Percentiles rank a stretch among this genome's conserved stretches.
Conservation (phyloP, 1,140 invertebrate species). For the Drosophila mayri region DNA sequence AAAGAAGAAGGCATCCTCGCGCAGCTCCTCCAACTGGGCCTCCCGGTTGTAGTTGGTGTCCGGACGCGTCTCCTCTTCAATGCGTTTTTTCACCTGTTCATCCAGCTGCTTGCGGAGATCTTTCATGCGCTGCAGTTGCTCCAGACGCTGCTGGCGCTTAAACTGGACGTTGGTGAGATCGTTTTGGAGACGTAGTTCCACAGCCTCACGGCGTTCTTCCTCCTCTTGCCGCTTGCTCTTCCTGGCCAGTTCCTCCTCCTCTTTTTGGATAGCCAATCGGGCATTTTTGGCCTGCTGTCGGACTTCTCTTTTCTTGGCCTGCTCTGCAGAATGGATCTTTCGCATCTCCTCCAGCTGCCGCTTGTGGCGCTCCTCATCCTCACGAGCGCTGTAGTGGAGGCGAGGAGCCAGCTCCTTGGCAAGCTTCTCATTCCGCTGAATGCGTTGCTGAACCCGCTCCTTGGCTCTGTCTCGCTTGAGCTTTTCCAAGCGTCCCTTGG, state of each 20-base stretch:
- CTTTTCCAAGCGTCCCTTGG: constrained; percentile 58
- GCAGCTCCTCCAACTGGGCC: constrained; percentile 62
- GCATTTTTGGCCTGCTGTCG: constrained; percentile 41
- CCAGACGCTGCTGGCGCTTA: constrained; percentile 54
- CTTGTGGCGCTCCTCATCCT: constrained; percentile 58
- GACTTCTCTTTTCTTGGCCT: constrained; percentile 41
- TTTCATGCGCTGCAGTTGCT: constrained; percentile 48
- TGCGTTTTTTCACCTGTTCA: constrained; percentile 50
- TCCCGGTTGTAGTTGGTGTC: constrained; percentile 62
- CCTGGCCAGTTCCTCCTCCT: constrained; percentile 57
- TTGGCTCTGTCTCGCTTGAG: constrained; percentile 45
- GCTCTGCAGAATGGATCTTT: constrained; percentile 68
- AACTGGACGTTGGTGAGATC: constrained; percentile 61
- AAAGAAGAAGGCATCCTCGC: constrained; percentile 65
- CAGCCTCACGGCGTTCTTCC: constrained; percentile 29
- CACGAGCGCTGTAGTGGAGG: constrained; percentile 63
- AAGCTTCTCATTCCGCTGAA: constrained; percentile 52
- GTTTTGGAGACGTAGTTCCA: constrained; percentile 50
- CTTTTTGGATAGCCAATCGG: constrained; percentile 52
- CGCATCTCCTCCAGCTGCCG: constrained; percentile 63
- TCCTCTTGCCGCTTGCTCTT: constrained; percentile 23
- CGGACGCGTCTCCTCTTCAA: constrained; percentile 47
- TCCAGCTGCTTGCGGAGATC: constrained; percentile 55
- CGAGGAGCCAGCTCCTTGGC: constrained; percentile 58
- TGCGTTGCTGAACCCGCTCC: constrained; percentile 51